Evolutionary conservation across 2,888 invertebrate genomes (phyloP), one percentile per base, ranked within the genome.

Genomic region (Cryptophagus acutangulus): DNA sequence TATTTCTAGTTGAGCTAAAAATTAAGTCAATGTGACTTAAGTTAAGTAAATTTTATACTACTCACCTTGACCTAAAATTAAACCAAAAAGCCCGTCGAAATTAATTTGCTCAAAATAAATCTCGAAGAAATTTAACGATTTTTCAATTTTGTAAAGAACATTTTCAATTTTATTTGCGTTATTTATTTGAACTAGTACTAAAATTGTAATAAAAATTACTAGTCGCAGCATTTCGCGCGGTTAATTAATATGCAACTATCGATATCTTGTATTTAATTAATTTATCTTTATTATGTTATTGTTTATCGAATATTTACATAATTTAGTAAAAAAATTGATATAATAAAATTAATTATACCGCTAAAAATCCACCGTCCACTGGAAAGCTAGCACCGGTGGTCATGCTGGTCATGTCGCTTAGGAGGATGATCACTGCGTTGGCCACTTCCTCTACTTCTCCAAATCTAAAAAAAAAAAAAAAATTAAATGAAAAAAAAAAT

Each of bases 401-500:
- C 82, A 91, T 89, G 39, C 81, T 79, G 2, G 93, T 78, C 52
- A 79, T 77, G 52, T 86, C 80, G 59, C 90, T 86, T 25, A 95
- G 72, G 34, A 95, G 73, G 67, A 82, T 95, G 26, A 87, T 52
- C 5, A 90, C 77, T 0, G 82, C 77, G 59, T 86, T 78, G 1
- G 86, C 82, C 1, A 92, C 89, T 59, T 95, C 93, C 10, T 79
- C 71, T 2, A 88, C 81, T 67, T 93, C 91, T 61, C 79, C 74
- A 69, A 85, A 78, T 49, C 76, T 63, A 41, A 25, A 57, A 51
- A 18, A 26, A 33, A 36, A 20, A 26, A 16, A 3, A n/a, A n/a
- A n/a, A n/a, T n/a, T n/a, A n/a, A n/a, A n/a, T n/a, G n/a, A n/a
- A n/a, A n/a, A n/a, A n/a, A n/a, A n/a, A n/a, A n/a, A n/a, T n/a